These are phyloP conservation scores for Barypeithes pellucidus DNA, from an alignment of 2,888 invertebrate genomes.

Conservation along the genomic window DNA sequence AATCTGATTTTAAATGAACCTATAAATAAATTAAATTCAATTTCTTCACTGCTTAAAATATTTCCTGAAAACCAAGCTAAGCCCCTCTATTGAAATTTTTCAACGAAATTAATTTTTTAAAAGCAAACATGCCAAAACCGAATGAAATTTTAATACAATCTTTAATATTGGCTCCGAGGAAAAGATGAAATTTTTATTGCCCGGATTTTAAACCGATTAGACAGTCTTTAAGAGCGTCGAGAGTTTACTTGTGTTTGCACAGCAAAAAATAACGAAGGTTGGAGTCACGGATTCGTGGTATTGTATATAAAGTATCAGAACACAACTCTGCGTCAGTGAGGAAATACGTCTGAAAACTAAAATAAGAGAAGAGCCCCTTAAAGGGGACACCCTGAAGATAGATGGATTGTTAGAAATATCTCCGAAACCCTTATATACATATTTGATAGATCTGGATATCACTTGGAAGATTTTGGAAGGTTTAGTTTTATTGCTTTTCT, in stretches of 20 bases:
- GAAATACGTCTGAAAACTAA: too few relatives aligned
- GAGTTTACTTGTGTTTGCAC: neutral
- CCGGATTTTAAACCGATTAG: slow-evolving; percentile 6
- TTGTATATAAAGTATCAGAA: too few relatives aligned
- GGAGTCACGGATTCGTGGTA: too few relatives aligned
- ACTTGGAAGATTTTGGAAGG: too few relatives aligned
- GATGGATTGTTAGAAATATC: too few relatives aligned
- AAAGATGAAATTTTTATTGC: slow-evolving; percentile 18
- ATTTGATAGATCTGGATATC: too few relatives aligned
- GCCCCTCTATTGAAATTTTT: slow-evolving; percentile 1
- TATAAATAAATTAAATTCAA: neutral
- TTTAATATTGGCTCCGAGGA: slow-evolving; percentile 22
- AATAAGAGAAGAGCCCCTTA: too few relatives aligned
- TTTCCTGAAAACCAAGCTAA: neutral
- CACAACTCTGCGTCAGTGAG: too few relatives aligned
- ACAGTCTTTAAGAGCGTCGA: slow-evolving; percentile 1
- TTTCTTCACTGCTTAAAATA: neutral
- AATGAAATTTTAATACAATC: slow-evolving; percentile 20
- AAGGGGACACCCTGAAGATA: too few relatives aligned
- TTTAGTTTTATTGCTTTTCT: too few relatives aligned
- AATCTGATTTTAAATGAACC: too few relatives aligned
- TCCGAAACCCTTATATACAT: too few relatives aligned
- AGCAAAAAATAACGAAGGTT: neutral
- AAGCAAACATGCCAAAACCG: slow-evolving; percentile 17
- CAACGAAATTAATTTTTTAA: slow-evolving; percentile 17